Percentiles rank a stretch among this genome's conserved stretches.
phyloP scores from a whole-genome alignment of 2,797 vertebrate genomes.

The Epinephelus awoara region DNA sequence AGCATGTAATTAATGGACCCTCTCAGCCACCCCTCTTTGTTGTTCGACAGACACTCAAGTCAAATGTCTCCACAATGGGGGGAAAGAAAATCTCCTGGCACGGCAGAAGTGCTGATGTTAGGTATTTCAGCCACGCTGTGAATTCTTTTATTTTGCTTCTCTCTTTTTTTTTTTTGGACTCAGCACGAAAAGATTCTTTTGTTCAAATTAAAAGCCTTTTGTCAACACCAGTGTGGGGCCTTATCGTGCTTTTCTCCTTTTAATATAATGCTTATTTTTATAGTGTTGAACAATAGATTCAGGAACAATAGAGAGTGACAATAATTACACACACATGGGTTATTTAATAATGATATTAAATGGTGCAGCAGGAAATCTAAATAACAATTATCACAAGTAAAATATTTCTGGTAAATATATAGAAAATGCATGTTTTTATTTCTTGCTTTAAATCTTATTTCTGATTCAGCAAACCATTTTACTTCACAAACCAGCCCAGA shows the following conservation, averaged over 20 bases:
- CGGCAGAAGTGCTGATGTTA: conserved; percentile 84
- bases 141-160: conserved; percentile 60
- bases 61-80: conserved; percentile 84
- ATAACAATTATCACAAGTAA: conserved; percentile 10
- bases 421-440: background rate
- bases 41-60: conserved; percentile 86
- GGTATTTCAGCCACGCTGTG: conserved; percentile 69
- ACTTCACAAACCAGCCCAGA: conserved; percentile 22
- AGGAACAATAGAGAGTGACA: conserved; percentile 63
- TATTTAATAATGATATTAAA: conserved; percentile 37
- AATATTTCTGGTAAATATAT: conserved; percentile 10
- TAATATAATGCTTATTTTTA: conserved; percentile 53
- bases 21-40: conserved; percentile 84
- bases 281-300: conserved; percentile 65
- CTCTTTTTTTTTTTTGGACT: conserved; percentile 32
- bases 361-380: conserved; percentile 29
- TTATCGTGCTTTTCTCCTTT: conserved; percentile 48
- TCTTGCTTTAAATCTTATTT: conserved; percentile 2
- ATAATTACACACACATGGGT: conserved; percentile 41
- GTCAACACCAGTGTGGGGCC: conserved; percentile 34
- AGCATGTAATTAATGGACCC: conserved; percentile 86
- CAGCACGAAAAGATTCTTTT: conserved; percentile 65
- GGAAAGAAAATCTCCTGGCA: conserved; percentile 79
- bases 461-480: conserved; percentile 13
- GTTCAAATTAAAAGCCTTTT: conserved; percentile 56